These are phyloP conservation scores for Phortica variegata DNA, from an alignment of 1,140 invertebrate species.

Conservation along the genomic window DNA sequence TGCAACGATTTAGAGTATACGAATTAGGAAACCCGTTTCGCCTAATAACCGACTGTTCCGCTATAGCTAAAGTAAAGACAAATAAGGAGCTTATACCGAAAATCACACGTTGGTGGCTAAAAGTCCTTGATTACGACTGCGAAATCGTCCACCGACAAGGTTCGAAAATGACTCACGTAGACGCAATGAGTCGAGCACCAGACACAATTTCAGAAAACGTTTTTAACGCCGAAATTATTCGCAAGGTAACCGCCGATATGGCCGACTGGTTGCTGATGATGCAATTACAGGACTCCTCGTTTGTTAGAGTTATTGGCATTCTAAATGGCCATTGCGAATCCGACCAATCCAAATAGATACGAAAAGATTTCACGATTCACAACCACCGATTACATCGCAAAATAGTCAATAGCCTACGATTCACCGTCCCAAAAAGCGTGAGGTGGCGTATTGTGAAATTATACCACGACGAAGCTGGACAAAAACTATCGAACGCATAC, in stretches of 20 bases:
- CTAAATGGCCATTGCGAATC: not conserved
- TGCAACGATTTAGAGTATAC: slow-evolving; percentile 46
- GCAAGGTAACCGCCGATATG: not conserved
- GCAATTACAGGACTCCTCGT: not conserved
- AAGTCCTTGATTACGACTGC: slow-evolving; percentile 13
- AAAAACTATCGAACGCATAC: too few relatives aligned
- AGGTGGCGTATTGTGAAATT: slow-evolving; percentile 6
- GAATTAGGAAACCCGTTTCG: slow-evolving; percentile 50
- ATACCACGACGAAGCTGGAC: slow-evolving; percentile 30
- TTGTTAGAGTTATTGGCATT: slow-evolving; percentile 1
- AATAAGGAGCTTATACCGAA: slow-evolving; percentile 35
- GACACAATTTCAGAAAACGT: not conserved
- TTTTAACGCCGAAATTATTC: not conserved
- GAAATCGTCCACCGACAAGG: slow-evolving; percentile 12
- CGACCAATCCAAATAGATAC: not conserved
- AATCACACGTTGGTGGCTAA: slow-evolving; percentile 27
- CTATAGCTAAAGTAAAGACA: slow-evolving; percentile 37
- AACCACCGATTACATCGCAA: slow-evolving; percentile 6
- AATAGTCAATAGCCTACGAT: not conserved
- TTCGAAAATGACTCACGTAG: slow-evolving; percentile 14
- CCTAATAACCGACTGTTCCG: slow-evolving; percentile 52
- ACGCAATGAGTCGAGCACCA: slow-evolving; percentile 13
- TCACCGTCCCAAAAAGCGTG: slow-evolving; percentile 10
- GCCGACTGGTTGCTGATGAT: slow-evolving; percentile 4
- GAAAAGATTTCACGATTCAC: slow-evolving; percentile 6